Evolutionary conservation across 2,113 vertebrate species (phyloP).

Genomic region (Cygnus buccinator): DNA sequence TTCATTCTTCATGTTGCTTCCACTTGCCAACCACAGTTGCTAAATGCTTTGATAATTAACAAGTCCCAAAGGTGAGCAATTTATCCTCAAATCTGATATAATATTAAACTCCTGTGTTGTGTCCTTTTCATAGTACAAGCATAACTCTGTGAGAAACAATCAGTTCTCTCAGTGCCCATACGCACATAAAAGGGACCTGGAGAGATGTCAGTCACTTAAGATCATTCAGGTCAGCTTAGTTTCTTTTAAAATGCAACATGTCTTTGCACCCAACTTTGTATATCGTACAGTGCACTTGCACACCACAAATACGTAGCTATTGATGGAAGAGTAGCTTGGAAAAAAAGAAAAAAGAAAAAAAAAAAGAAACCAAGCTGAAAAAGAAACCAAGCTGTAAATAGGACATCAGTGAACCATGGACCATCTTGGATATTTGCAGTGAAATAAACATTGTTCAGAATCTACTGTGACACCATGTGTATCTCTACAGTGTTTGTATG

Average conservation of each 20-base stretch:
- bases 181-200: background rate
- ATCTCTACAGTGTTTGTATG: background rate
- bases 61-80: background rate
- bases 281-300: background rate
- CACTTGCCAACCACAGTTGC: background rate
- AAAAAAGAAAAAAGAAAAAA: background rate
- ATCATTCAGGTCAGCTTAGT: background rate
- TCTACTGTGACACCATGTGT: background rate
- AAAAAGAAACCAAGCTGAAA: no score
- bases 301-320: background rate
- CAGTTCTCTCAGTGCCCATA: background rate
- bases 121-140: background rate
- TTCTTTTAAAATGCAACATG: rapidly evolving
- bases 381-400: background rate
- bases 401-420: background rate
- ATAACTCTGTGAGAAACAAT: background rate
- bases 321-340: background rate
- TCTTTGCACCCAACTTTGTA: background rate
- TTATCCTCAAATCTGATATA: background rate
- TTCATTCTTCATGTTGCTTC: background rate
- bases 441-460: background rate
- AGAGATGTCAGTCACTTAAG: background rate
- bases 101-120: background rate
- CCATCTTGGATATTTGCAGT: background rate
- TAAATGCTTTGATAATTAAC: background rate